These are phyloP conservation scores for Standfussiana lucernea DNA, from an alignment of 2,888 invertebrate genomes.

Conservation along the genomic window DNA sequence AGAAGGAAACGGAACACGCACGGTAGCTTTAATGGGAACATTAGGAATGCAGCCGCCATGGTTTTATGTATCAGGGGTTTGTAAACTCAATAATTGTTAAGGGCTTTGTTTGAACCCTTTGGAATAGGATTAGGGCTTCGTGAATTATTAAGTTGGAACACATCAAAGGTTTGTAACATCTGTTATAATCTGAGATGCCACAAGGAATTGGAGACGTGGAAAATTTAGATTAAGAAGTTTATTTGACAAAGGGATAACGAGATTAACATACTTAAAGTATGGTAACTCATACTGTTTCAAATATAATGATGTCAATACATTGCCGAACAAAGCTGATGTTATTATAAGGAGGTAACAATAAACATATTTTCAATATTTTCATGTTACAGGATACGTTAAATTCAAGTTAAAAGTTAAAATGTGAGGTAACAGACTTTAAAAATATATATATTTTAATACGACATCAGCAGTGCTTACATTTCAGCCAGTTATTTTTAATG, in stretches of 20 bases:
- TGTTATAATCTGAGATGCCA: slow-evolving; percentile 26
- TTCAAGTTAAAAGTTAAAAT: neutral
- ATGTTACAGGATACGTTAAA: neutral
- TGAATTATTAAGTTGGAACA: slow-evolving; percentile 54
- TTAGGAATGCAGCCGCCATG: slow-evolving; percentile 75
- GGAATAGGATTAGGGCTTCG: slow-evolving; percentile 62
- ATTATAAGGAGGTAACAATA: neutral
- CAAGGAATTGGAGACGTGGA: slow-evolving; percentile 10
- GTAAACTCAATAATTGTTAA: slow-evolving; percentile 73
- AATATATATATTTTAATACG: neutral
- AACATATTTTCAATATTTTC: neutral
- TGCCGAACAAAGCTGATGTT: neutral
- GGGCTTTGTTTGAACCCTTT: slow-evolving; percentile 68
- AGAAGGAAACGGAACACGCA: slow-evolving; percentile 76
- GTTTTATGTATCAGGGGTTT: slow-evolving; percentile 77
- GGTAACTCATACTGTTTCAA: neutral
- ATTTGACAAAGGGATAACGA: slow-evolving; percentile 1
- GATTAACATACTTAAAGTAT: slow-evolving; percentile 3
- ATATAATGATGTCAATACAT: neutral
- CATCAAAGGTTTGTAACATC: slow-evolving; percentile 40
- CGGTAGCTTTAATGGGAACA: slow-evolving; percentile 77
- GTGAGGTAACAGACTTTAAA: neutral
- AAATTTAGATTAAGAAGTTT: neutral
- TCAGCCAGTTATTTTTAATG: slow-evolving; percentile 49
- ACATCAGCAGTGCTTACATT: neutral